Evolutionary conservation across 2,888 invertebrate genomes (phyloP), one percentile per base, ranked within the genome.

Genomic region (Acleris cristana): DNA sequence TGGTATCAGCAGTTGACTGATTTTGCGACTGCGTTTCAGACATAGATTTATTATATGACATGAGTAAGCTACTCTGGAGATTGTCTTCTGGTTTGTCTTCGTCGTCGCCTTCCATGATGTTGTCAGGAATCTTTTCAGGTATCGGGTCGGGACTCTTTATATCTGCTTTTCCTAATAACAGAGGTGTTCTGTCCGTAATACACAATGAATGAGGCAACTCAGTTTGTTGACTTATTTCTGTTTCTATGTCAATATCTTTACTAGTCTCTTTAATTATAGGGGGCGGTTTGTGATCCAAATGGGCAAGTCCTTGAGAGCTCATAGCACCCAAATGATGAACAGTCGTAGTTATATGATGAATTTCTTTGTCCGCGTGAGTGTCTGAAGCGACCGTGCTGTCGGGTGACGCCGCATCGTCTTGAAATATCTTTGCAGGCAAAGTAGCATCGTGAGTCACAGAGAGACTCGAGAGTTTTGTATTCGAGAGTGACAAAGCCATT

Each of bases 341-440:
- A 1, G 80, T 76, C 7, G 76, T 69, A 66, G 77, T 79, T 44
- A 75, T 73, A 68, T 73, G 81, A 45, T 81, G 82, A 18, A 78
- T 71, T 44, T 86, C 85, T 53, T 78, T 81, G 5, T 84, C 85
- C 2, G 77, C 69, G 69, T 78, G 79, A 67, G 73, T 79, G 69
- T 90, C 91, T 3, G 84, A 77, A 0, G 80, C 74, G 5, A 87
- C 86, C 2, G 92, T 88, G 69, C 91, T 89, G 71, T 95, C 95
- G 0, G 95, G 95, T 0, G 95, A 95, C 0, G 94, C 94, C 0
- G 94, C 94, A 72, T 95, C 95, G 74, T 95, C 95, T 81, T 95
- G 95, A 78, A 95, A 95, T 76, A 95, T 95, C 79, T 95, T 95
- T 8, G 94, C 95, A 0, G 95, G 95, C 19, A 95, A 84, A 10